Conservation (phyloP, 1,140 invertebrate species). For the Saccostrea cuccullata region DNA sequence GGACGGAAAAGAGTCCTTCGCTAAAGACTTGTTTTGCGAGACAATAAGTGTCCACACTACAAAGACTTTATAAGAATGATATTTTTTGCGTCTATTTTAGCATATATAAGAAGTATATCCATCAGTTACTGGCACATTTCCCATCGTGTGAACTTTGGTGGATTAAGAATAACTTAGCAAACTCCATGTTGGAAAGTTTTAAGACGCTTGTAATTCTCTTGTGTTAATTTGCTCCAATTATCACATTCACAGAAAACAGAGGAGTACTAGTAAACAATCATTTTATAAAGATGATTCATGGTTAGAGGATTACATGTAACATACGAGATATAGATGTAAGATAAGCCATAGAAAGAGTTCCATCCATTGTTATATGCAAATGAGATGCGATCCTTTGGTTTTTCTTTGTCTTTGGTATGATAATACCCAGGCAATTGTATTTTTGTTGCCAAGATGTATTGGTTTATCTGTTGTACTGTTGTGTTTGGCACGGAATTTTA, state of each 20-base stretch:
- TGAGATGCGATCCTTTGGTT: neutral
- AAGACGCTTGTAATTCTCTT: neutral
- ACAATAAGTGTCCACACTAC: neutral
- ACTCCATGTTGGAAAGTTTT: constrained; percentile 39
- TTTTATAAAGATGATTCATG: constrained; percentile 14
- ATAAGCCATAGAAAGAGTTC: constrained; percentile 12
- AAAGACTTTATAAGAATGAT: constrained; percentile 33
- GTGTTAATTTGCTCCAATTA: constrained; percentile 13
- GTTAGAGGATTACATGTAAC: constrained; percentile 26
- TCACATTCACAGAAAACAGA: constrained; percentile 38
- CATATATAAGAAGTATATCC: constrained; percentile 9
- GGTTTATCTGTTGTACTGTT: neutral
- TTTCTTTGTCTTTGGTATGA: neutral
- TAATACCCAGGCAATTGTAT: neutral
- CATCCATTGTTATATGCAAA: constrained; percentile 24
- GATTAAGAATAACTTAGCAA: constrained; percentile 19
- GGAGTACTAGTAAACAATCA: neutral
- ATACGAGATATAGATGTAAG: constrained; percentile 2
- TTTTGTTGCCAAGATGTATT: neutral
- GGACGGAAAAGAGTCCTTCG: constrained; percentile 13
- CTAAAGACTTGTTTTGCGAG: constrained; percentile 27
- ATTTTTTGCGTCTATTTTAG: constrained; percentile 39
- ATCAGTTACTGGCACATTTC: constrained; percentile 37
- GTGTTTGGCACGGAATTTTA: constrained; percentile 4
- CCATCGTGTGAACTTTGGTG: neutral